These are phyloP conservation scores for Cryptotermes secundus DNA, from an alignment of 1,140 invertebrate species.

Conservation along the genomic window DNA sequence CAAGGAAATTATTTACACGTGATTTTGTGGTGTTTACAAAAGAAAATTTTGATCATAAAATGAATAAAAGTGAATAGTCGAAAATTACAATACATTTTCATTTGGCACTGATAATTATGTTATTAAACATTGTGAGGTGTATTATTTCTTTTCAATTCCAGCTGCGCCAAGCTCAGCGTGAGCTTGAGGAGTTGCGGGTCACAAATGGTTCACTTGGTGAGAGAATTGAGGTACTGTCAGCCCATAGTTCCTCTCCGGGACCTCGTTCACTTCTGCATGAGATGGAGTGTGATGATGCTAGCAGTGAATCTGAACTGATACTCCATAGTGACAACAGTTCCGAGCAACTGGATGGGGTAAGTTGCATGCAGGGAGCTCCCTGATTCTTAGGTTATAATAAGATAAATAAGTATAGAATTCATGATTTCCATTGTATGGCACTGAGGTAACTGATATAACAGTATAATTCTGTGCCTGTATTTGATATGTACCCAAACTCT, in stretches of 20 bases:
- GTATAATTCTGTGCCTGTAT: too few species aligned
- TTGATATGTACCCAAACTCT: too few species aligned
- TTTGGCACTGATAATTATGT: too few species aligned
- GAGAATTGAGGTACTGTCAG: conserved; percentile 47
- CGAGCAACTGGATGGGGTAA: neutral
- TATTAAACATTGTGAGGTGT: neutral
- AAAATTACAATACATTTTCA: too few species aligned
- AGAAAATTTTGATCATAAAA: too few species aligned
- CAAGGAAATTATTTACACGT: too few species aligned
- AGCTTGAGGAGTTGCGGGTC: conserved; percentile 63
- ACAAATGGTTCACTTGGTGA: conserved; percentile 50
- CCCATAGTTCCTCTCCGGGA: conserved; percentile 39
- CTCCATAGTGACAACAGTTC: neutral
- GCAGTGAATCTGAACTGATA: neutral
- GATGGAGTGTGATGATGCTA: conserved; percentile 49
- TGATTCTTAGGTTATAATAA: too few species aligned
- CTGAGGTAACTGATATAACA: too few species aligned
- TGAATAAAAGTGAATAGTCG: too few species aligned
- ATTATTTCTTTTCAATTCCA: conserved; percentile 45
- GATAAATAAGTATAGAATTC: too few species aligned
- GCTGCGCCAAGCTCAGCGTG: conserved; percentile 52
- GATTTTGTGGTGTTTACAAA: too few species aligned
- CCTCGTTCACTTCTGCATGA: conserved; percentile 55
- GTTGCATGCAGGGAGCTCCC: neutral
- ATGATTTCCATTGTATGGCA: too few species aligned